Percentiles rank a stretch among this genome's conserved stretches.
phyloP scores from a whole-genome alignment of 2,113 vertebrate genomes.

The Pristiophorus japonicus region DNA sequence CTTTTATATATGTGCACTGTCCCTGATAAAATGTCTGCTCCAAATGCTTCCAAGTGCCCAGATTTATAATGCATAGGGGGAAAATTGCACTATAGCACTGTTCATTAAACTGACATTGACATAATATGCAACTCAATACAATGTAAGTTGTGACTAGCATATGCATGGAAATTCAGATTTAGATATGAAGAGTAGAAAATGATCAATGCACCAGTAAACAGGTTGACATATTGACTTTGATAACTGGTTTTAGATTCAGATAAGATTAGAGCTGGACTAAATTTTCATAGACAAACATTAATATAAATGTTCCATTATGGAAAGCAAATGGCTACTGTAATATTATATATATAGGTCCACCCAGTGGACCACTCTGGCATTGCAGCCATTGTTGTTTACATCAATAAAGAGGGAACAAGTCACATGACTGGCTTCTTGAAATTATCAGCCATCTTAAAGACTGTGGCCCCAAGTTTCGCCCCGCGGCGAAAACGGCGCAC shows the following conservation, averaged over 20 bases:
- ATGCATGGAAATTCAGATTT: neutral
- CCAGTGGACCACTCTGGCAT: too few species aligned
- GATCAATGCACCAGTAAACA: neutral
- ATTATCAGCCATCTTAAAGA: too few species aligned
- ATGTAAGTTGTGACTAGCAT: neutral
- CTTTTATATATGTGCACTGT: neutral
- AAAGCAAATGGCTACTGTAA: neutral
- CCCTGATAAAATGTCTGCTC: neutral
- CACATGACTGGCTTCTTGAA: too few species aligned
- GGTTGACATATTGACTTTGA: neutral
- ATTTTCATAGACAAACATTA: neutral
- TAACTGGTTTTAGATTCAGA: too few species aligned
- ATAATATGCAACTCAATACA: neutral
- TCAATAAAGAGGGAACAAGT: too few species aligned
- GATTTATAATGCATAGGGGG: constrained; percentile 17
- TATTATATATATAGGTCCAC: too few species aligned
- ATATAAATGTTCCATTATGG: neutral
- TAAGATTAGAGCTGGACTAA: neutral
- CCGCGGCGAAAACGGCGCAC: too few species aligned
- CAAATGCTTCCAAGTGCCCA: constrained; percentile 23
- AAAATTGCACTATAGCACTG: constrained; percentile 20
- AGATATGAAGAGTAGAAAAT: neutral
- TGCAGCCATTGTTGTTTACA: too few species aligned
- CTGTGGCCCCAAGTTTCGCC: too few species aligned
- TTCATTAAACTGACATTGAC: constrained; percentile 17